Conservation (phyloP, 2,113 vertebrate genomes). For the Corvus cornix region DNA sequence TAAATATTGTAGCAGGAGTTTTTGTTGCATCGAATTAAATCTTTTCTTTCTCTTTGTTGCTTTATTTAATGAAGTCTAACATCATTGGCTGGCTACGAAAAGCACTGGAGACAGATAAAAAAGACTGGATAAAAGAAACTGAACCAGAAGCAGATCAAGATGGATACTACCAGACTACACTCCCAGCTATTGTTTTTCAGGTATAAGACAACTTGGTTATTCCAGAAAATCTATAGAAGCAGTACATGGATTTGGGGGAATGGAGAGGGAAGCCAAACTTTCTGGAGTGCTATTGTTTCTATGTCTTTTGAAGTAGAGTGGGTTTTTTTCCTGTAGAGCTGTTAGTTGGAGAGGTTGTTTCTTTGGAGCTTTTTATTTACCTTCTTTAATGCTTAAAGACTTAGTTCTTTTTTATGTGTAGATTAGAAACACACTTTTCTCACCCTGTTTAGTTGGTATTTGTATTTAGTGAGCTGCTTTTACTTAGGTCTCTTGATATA, state of each 20-base stretch:
- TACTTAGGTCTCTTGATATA: not conserved
- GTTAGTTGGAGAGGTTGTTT: not conserved
- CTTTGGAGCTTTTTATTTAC: not conserved
- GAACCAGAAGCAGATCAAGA: constrained; percentile 97
- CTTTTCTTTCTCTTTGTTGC: not conserved
- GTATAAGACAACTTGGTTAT: constrained; percentile 52
- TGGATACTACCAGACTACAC: constrained; percentile 95
- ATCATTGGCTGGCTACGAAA: constrained; percentile 97
- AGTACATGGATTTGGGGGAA: not conserved
- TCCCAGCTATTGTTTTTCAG: constrained; percentile 91
- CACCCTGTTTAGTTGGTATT: not conserved
- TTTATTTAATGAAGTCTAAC: constrained; percentile 82
- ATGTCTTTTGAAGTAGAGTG: not conserved
- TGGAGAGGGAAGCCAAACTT: not conserved
- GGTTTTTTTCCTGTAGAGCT: not conserved
- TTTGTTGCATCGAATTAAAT: not conserved
- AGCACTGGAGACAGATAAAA: constrained; percentile 95
- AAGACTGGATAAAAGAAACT: constrained; percentile 94
- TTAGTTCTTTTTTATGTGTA: not conserved
- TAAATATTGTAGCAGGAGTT: not conserved
- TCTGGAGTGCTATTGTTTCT: not conserved
- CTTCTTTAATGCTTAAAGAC: not conserved
- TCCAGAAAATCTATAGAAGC: not conserved
- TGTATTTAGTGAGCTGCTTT: not conserved
- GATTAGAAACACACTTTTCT: not conserved